Base-by-base conservation (phyloP, 1,140 invertebrate species). In the Cherax destructor region DNA sequence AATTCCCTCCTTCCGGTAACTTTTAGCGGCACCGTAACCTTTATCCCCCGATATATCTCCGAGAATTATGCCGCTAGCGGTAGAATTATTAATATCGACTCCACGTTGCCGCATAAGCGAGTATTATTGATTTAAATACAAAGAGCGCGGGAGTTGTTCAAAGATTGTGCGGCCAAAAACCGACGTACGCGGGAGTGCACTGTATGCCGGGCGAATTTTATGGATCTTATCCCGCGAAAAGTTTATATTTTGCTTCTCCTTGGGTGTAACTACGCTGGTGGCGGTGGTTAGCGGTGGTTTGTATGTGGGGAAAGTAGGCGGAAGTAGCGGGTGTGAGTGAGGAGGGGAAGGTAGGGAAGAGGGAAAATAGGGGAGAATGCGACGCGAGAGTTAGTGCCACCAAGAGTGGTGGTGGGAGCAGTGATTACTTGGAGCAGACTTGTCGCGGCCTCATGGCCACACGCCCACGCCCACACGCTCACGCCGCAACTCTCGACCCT, bases 351-450 rank as follows among this genome's bases (percentile, higher is more conserved):
- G 18, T 7, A 52, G 5, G 52, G 9, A 3, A 3, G 24, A 56
- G 49, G 10, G 79, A 11, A n/a, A 11, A 4, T 3, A 24, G 6
- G n/a, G 5, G 21, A 81, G 52, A 81, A 81, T 61, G n/a, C n/a
- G 11, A 11, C 49, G 79, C 79, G 24, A 81, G 79, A 21, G 61
- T 81, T 81, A 81, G 61, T 81, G 52, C 11, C 79, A 52, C 79
- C 79, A 81, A 81, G 50, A 61, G 50, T 13, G 18, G 24, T 16
- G 18, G 6, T 18, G 49, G 79, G 79, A 21, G 52, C 52, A 30
- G 79, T 81, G 79, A 81, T 81, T 81, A 81, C 79, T 81, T 81
- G 79, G 79, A 81, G 79, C 79, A 81, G 79, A 81, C 79, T 81
- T 56, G 6, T 56, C 79, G 4, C 16, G 9, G 52, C 4, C 10